These are phyloP conservation scores for Muntiacus reevesi DNA, from an alignment of 2,113 vertebrate species.

Conservation along the genomic window DNA sequence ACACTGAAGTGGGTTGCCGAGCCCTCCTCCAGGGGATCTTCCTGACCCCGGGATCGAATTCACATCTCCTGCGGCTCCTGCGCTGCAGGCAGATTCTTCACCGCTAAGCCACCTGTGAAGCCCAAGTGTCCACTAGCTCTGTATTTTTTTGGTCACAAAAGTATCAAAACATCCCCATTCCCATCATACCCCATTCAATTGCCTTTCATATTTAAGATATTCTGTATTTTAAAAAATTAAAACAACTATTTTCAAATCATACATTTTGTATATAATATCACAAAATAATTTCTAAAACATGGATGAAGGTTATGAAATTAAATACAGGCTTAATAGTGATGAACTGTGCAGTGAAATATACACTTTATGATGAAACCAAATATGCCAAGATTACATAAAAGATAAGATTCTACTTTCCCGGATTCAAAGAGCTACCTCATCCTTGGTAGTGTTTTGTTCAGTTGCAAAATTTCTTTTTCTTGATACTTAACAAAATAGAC, in stretches of 20 bases:
- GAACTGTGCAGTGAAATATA: not conserved
- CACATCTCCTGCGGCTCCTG: not conserved
- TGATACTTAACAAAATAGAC: not conserved
- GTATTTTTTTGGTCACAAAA: conserved; percentile 37
- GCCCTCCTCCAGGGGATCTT: not conserved
- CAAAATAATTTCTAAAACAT: conserved; percentile 16
- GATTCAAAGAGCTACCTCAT: not conserved
- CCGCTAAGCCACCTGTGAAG: not conserved
- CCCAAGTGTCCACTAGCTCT: not conserved
- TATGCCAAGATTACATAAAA: not conserved
- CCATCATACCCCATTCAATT: conserved; percentile 16
- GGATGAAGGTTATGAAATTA: not conserved
- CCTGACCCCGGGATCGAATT: not conserved
- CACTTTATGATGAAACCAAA: not conserved
- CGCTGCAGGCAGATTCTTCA: not conserved
- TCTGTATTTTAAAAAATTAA: not conserved
- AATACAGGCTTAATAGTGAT: not conserved
- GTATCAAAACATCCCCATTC: conserved; percentile 38
- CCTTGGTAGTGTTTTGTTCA: not conserved
- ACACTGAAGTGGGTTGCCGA: not conserved
- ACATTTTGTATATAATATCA: not conserved
- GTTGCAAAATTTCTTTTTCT: not conserved
- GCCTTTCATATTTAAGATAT: conserved; percentile 39
- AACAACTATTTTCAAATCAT: not conserved
- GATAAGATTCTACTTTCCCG: not conserved